These are phyloP conservation scores for Ptychodera flava DNA, from an alignment of 35 echinoderm and acorn worm species.

Conservation along the genomic window DNA sequence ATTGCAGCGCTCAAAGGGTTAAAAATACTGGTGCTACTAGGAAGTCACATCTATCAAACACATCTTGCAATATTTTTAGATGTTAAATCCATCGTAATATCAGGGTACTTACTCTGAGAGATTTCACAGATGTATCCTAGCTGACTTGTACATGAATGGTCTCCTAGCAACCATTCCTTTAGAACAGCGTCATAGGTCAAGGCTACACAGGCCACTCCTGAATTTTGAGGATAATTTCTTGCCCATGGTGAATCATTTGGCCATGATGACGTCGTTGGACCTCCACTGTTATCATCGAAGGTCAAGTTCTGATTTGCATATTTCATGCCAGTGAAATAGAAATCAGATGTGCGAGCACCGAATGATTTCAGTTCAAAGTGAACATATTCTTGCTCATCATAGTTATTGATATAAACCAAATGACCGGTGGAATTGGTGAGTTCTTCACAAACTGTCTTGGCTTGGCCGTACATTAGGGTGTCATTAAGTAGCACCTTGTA, in stretches of 20 bases:
- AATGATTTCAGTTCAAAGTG: slow-evolving; percentile 44
- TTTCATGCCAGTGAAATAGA: slow-evolving; percentile 31
- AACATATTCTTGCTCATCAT: slow-evolving; percentile 56
- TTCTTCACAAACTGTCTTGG: slow-evolving; percentile 42
- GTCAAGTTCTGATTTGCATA: slow-evolving; percentile 21
- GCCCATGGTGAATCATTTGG: slow-evolving; percentile 41
- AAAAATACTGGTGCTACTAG: too few relatives aligned
- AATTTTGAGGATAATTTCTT: slow-evolving; percentile 27
- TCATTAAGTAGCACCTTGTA: slow-evolving; percentile 17
- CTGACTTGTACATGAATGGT: slow-evolving; percentile 37
- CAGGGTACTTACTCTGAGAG: slow-evolving; percentile 43
- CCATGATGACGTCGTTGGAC: slow-evolving; percentile 20
- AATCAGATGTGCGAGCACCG: background rate
- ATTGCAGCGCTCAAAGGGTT: too few relatives aligned
- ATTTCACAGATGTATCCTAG: slow-evolving; percentile 65
- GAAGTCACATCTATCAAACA: too few relatives aligned
- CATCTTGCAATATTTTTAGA: too few relatives aligned
- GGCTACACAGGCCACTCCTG: slow-evolving; percentile 32
- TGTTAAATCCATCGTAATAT: too few relatives aligned
- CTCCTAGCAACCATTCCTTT: slow-evolving; percentile 55
- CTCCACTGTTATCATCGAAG: slow-evolving; percentile 9
- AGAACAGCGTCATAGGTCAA: slow-evolving; percentile 33
- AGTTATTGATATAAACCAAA: slow-evolving; percentile 43
- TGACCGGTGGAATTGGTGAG: slow-evolving; percentile 41
- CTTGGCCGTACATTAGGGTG: slow-evolving; percentile 10